Percentiles rank a stretch among this genome's conserved stretches.
Evolutionary conservation across 2,113 vertebrate species (phyloP).

Genomic region (Tyrannus savana): DNA sequence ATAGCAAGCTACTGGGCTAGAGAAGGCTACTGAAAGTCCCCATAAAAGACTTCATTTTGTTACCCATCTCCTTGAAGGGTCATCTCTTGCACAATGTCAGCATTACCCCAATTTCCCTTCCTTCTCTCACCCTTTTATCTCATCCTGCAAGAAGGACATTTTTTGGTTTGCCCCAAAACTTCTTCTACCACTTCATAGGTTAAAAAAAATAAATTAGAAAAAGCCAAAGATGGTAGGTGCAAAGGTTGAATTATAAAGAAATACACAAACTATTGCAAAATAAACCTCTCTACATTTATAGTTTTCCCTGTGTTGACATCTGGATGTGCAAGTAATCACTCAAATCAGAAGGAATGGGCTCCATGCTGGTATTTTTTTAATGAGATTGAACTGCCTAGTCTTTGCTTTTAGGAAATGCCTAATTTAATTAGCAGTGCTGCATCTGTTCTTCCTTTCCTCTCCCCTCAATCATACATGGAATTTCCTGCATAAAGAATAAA

Average conservation of each 20-base stretch:
- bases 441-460: neutral
- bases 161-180: neutral
- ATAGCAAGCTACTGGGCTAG: neutral
- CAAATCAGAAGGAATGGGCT: neutral
- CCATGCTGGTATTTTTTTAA: neutral
- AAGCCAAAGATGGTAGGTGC: neutral
- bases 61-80: neutral
- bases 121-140: neutral
- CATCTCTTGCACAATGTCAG: neutral
- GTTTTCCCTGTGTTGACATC: neutral
- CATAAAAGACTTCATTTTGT: neutral
- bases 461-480: neutral
- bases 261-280: neutral
- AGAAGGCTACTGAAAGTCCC: neutral
- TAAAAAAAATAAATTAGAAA: neutral
- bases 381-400: neutral
- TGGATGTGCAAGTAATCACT: neutral
- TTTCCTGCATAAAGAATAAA: neutral
- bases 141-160: neutral
- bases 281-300: neutral
- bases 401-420: conserved; percentile 20
- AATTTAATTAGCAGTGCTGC: neutral
- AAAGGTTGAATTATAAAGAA: neutral
- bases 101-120: neutral
- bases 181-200: neutral